These are phyloP conservation scores for Bursaphelenchus mucronatus DNA, from an alignment of 1,140 invertebrate genomes.

Conservation along the genomic window DNA sequence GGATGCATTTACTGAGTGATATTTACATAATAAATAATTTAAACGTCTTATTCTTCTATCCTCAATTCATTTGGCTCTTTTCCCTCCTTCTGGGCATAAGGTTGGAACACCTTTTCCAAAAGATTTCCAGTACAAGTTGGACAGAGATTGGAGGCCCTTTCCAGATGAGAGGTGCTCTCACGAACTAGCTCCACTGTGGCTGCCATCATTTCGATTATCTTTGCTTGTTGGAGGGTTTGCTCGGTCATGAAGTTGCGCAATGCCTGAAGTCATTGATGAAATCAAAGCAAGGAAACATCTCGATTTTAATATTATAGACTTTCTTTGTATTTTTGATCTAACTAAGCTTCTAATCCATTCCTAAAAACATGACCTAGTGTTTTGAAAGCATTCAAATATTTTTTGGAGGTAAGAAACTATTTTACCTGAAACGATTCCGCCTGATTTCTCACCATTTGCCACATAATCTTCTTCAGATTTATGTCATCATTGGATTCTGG, in stretches of 20 bases:
- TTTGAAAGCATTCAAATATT: too few relatives aligned
- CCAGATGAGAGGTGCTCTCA: background rate
- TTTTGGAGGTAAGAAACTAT: too few relatives aligned
- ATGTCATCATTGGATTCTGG: too few relatives aligned
- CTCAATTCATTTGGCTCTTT: slow-evolving; percentile 5
- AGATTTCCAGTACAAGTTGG: background rate
- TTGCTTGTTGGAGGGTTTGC: slow-evolving; percentile 1
- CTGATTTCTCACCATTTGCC: too few relatives aligned
- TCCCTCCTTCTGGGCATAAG: background rate
- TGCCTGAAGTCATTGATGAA: background rate
- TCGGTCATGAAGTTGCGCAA: background rate
- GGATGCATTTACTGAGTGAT: background rate
- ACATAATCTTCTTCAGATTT: too few relatives aligned
- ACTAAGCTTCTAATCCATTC: too few relatives aligned
- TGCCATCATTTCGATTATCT: slow-evolving; percentile 10
- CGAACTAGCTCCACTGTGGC: slow-evolving; percentile 5
- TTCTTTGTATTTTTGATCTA: too few relatives aligned
- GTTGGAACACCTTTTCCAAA: background rate
- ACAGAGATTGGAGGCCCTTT: background rate
- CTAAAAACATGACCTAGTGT: too few relatives aligned
- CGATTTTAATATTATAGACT: too few relatives aligned
- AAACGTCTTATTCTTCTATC: background rate
- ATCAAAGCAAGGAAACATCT: too few relatives aligned
- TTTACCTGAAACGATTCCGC: too few relatives aligned
- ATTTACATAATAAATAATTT: background rate